Base-by-base conservation (phyloP, 2,113 vertebrate species). In the Prunella himalayana region DNA sequence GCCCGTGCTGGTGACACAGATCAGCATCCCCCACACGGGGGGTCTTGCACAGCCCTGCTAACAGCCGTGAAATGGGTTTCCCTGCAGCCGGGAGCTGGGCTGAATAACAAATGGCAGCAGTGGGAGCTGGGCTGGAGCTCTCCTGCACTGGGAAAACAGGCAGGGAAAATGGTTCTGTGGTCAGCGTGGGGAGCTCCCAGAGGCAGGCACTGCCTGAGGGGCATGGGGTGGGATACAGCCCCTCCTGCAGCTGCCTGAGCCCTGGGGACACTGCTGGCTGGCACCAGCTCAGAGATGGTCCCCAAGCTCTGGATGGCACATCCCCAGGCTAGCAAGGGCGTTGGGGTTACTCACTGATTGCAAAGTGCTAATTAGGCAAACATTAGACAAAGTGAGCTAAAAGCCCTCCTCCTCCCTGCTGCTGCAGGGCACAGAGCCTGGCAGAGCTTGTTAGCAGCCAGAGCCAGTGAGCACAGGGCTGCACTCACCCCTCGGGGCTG, bases 351-450 rank as follows among this genome's bases (percentile, higher is more conserved):
- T 94, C 13, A 4, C 49, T 83, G 85, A 86, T 85, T 95, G 87
- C 90, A 66, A 56, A 95, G 88, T 17, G 6, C 83, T 95, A 94
- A 97, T 97, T 96, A 94, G 85, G 65, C 92, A 76, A 75, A 91
- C 6, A 63, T 77, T 42, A 83, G 79, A 70, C 79, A 77, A 30
- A 91, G 78, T 37, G 80, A 92, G 70, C 73, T 92, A 82, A 57
- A 45, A 79, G 80, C 45, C 30, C 45, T 86, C 72, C 83, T 95
- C 88, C 90, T 96, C 59, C 69, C 39, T 63, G 15, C 84, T 87
- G 90, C 95, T 61, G 79, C 35, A 87, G 93, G 93, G 87, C 18
- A 7, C 51, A 14, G 57, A 68, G 56, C 68, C 3, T 72, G 86
- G 91, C 78, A 65, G 78, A 65, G 89, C 95, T 95, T 35, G 78